Percentiles rank a stretch among this genome's conserved stretches.
Evolutionary conservation across 2,888 invertebrate species (phyloP).

Genomic region (Bedellia somnulentella): DNA sequence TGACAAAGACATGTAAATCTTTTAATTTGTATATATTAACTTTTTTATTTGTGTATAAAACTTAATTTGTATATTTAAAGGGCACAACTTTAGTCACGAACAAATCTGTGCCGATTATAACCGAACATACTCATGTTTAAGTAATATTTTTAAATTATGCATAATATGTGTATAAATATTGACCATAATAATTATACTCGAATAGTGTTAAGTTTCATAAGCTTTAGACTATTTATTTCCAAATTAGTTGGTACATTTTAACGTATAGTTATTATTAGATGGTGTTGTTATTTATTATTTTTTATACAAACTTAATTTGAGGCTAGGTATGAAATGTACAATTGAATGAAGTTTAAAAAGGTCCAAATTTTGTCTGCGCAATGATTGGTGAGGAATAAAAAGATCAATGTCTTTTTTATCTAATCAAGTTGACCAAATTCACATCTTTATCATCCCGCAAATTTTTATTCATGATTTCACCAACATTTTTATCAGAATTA

Average conservation of each 20-base stretch:
- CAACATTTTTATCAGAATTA: too few relatives aligned
- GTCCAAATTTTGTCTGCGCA: too few relatives aligned
- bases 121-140: too few relatives aligned
- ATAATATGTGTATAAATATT: slow-evolving; percentile 37
- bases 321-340: slow-evolving; percentile 51
- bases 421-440: too few relatives aligned
- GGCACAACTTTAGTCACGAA: slow-evolving; percentile 9
- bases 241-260: slow-evolving; percentile 8
- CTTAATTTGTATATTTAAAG: slow-evolving; percentile 19
- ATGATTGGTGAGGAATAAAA: too few relatives aligned
- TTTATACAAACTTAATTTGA: slow-evolving; percentile 21
- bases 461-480: too few relatives aligned
- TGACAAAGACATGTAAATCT: slow-evolving; percentile 27
- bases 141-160: too few relatives aligned
- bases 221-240: slow-evolving; percentile 46
- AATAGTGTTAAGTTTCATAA: slow-evolving; percentile 36
- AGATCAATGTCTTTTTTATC: too few relatives aligned
- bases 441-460: too few relatives aligned
- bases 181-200: slow-evolving; percentile 56
- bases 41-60: slow-evolving; percentile 20
- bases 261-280: slow-evolving; percentile 19
- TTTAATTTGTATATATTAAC: slow-evolving; percentile 19
- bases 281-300: slow-evolving; percentile 17
- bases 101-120: too few relatives aligned
- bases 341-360: too few relatives aligned